Conservation (phyloP, 1,140 invertebrate species). For the Oryzaephilus surinamensis region DNA sequence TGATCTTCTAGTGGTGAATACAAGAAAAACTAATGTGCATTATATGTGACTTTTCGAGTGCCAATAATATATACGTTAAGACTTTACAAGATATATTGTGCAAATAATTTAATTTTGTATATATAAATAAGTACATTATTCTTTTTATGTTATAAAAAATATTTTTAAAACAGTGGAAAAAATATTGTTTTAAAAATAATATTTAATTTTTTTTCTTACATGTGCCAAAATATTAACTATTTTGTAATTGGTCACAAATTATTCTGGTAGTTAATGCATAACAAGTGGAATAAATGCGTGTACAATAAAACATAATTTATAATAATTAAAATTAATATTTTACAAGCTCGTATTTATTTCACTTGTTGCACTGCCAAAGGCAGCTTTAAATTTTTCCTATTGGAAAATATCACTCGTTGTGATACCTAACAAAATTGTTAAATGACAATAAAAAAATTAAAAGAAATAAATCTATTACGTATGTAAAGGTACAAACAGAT, state of each 20-base stretch:
- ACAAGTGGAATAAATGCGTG: neutral
- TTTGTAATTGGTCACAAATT: neutral
- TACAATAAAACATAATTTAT: conserved; percentile 11
- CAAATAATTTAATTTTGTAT: conserved; percentile 12
- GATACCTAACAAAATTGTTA: conserved; percentile 12
- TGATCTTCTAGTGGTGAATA: conserved; percentile 8
- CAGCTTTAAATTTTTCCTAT: conserved; percentile 19
- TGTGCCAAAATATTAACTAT: conserved; percentile 25
- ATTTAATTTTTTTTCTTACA: conserved; percentile 13
- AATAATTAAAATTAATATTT: conserved; percentile 4
- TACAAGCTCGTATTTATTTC: conserved; percentile 5
- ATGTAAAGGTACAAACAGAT: conserved; percentile 19
- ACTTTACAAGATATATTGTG: conserved; percentile 6
- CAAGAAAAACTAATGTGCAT: conserved; percentile 15
- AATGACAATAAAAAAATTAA: conserved; percentile 12
- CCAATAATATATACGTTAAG: conserved; percentile 17
- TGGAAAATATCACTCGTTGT: conserved; percentile 8
- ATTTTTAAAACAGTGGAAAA: conserved; percentile 6
- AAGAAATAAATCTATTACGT: conserved; percentile 17
- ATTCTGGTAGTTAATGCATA: neutral
- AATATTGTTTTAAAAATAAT: conserved; percentile 13
- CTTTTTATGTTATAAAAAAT: conserved; percentile 14
- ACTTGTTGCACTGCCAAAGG: conserved; percentile 13
- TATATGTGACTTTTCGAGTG: conserved; percentile 22
- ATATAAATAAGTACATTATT: conserved; percentile 16